These are phyloP conservation scores for Heliangelus exortis DNA, from an alignment of 2,797 vertebrate genomes.

Conservation along the genomic window DNA sequence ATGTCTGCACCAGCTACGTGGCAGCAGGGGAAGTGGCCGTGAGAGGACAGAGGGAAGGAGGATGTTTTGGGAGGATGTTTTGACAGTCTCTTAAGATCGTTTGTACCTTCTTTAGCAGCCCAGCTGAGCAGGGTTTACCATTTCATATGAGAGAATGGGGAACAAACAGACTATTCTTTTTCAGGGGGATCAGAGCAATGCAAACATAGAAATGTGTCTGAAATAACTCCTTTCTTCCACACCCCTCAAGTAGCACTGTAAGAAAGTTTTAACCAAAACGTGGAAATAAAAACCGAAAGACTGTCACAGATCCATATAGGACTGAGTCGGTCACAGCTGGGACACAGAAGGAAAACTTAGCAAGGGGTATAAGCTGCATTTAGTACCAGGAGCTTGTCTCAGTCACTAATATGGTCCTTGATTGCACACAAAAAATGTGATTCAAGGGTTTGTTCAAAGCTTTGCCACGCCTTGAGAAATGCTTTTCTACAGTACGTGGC, in stretches of 20 bases:
- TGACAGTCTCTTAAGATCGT: too few species aligned
- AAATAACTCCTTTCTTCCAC: not conserved
- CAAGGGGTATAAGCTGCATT: not conserved
- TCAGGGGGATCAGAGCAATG: not conserved
- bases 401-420: not conserved
- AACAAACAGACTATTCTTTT: not conserved
- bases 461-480: slow-evolving; percentile 22
- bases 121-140: not conserved
- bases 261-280: not conserved
- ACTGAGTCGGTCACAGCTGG: not conserved
- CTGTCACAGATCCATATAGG: not conserved
- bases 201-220: not conserved
- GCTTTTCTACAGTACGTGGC: slow-evolving; percentile 29
- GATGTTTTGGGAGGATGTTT: not conserved
- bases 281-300: not conserved
- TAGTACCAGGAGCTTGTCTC: not conserved
- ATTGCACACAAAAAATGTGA: not conserved
- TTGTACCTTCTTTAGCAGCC: not conserved
- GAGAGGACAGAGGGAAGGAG: not conserved
- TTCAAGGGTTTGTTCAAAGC: slow-evolving; percentile 2
- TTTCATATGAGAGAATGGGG: not conserved
- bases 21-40: fast-evolving
- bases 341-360: not conserved
- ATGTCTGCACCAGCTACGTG: not conserved
- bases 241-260: not conserved